Base-by-base conservation (phyloP, 2,113 vertebrate genomes). In the Lutjanus erythropterus region DNA sequence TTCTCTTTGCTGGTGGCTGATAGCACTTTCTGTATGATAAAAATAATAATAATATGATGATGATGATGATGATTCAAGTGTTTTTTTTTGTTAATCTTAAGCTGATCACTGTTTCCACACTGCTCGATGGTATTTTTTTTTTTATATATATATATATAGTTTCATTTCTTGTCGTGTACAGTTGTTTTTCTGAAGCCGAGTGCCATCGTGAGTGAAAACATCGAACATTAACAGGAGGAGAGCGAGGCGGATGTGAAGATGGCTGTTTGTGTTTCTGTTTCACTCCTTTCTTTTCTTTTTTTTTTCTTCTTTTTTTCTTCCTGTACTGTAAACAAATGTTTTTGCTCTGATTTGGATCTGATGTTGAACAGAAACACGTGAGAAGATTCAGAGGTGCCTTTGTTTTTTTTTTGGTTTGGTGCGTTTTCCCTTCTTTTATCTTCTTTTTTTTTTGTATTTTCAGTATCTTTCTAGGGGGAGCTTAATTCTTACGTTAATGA, bases 361-460 rank as follows among this genome's bases (percentile, higher is more conserved):
- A 85, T 25, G 41, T 77, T 58, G 66, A 67, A 71, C 49, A 49
- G 71, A 65, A 50, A 42, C 42, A 14, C 18, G 12, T 4, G 49
- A 79, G 80, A 78, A 69, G 75, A 76, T 80, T 90, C 83, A 92
- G 81, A 92, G 89, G 93, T 95, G 94, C 94, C 93, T 94, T n/a
- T n/a, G n/a, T n/a, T n/a, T n/a, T n/a, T n/a, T n/a, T 94, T 94
- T 90, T 84, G 74, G 67, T 91, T 90, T 59, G 71, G 29, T 84
- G 71, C 68, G 75, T 84, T 80, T 71, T 47, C 44, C 23, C 61
- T 69, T 65, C 50, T 49, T 55, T 52, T 42, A 21, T 62, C 60
- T 60, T 62, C 60, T 60, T 66, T 27, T 41, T 67, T 47, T 44
- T 76, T 53, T 80, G 23, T 89, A 61, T 75, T 87, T 77, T 9